Evolutionary conservation across 2,113 vertebrate genomes (phyloP).

Genomic region (Labrus mixtus): DNA sequence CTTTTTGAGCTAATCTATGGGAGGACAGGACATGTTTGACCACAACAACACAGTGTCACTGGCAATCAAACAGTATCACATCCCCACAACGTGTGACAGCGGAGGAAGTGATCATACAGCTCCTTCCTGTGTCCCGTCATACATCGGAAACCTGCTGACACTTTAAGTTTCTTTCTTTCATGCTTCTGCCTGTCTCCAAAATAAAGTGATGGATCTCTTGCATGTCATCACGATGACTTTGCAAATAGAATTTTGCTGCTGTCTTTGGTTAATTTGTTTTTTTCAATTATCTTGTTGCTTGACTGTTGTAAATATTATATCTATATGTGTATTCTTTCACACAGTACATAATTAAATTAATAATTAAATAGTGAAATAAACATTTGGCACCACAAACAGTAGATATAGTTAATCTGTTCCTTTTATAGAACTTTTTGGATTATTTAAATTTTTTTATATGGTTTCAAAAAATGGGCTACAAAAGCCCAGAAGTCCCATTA

Average conservation of each 20-base stretch:
- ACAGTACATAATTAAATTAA: too few species aligned
- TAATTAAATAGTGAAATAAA: too few species aligned
- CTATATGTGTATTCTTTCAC: too few species aligned
- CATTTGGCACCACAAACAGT: too few species aligned
- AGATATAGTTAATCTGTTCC: too few species aligned
- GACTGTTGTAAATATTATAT: too few species aligned
- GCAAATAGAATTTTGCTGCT: neutral
- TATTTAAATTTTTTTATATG: too few species aligned
- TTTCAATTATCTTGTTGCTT: too few species aligned
- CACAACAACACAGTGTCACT: conserved; percentile 34
- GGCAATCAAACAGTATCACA: conserved; percentile 65
- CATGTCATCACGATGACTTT: neutral
- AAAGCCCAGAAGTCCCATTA: too few species aligned
- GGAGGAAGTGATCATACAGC: conserved; percentile 37
- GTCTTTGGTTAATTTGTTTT: too few species aligned
- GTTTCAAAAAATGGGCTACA: too few species aligned
- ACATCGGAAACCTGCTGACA: conserved; percentile 69
- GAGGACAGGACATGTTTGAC: conserved; percentile 23
- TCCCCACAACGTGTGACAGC: conserved; percentile 35
- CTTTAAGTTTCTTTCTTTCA: conserved; percentile 20
- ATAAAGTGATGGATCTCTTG: conserved; percentile 10
- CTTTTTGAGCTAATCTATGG: conserved; percentile 58
- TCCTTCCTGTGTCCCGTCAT: conserved; percentile 52
- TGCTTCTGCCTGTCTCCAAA: conserved; percentile 2
- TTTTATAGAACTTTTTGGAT: too few species aligned